Evolutionary conservation across 2,113 vertebrate genomes (phyloP), one percentile per base, ranked within the genome.

Genomic region (Lamprotornis superbus): DNA sequence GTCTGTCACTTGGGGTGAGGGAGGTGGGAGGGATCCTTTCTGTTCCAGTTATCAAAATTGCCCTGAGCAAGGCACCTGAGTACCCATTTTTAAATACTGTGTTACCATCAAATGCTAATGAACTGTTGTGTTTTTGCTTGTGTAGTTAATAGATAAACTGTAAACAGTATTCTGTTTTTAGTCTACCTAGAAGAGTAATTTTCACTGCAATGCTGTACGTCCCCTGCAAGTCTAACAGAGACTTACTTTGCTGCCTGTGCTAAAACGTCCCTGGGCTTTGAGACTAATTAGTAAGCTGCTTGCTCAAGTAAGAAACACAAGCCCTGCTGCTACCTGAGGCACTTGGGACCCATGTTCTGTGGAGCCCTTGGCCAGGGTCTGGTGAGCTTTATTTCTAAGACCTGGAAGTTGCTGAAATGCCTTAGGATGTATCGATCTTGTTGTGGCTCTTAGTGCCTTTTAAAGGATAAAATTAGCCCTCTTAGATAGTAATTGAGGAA

Each of bases 151-250:
- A 8, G 30, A 17, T 23, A 37, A 46, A 33, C 15, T 76, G 12
- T 63, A 53, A 82, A 56, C 5, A 35, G 25, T 28, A 12, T 63
- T 64, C 80, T 59, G 27, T 27, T 64, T 68, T 71, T n/a, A 57
- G 13, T 60, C 27, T 22, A 3, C n/a, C 28, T 40, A 5, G 25
- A 60, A 79, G 75, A 88, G 94, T 94, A 92, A 42, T 81, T 97
- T 96, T 95, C 92, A 93, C 94, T 96, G 95, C 88, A 90, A 35
- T 69, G 39, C 21, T 90, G 4, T 77, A 74, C 4, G 18, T 88
- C 15, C 5, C 10, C 14, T 60, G 28, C 31, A 80, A 65, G 12
- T 75, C 2, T 2, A 44, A 53, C 24, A 57, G 25, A 64, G 30
- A 30, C 33, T 87, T 33, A 5, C 12, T 90, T 75, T 73, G 22